Base-by-base conservation (phyloP, 2,888 invertebrate genomes). In the Pristionchus arcanus region DNA sequence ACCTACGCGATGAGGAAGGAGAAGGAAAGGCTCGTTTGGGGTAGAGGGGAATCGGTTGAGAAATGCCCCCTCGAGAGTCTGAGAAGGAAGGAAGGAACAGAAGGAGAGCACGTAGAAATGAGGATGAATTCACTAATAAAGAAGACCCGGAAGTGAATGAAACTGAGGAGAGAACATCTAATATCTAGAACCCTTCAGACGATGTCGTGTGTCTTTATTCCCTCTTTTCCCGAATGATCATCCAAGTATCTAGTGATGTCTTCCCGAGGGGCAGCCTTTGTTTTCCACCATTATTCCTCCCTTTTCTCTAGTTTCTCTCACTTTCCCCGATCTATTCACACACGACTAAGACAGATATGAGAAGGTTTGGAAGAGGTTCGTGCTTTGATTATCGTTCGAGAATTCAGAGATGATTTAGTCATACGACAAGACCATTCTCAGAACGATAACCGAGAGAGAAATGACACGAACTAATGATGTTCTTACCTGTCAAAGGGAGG, bases 401-500 rank as follows among this genome's bases (percentile, higher is more conserved):
- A n/a, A 21, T 2, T n/a, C 9, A 4, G 63, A n/a, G n/a, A 11
- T 63, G 7, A 25, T 63, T 25, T 25, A 21, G 63, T 63, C 25
- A 63, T 25, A 63, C 11, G n/a, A 63, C 59, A 21, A 63, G 59
- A 63, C 63, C 63, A 63, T 63, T 63, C 63, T n/a, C 63, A 63
- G 0, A 63, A 63, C n/a, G n/a, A 63, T 63, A 63, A 63, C 11
- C n/a, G 63, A 63, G 21, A 25, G 0, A 25, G 21, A 1, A 63
- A 25, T 21, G 3, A 25, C 74, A 74, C 74, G 74, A 21, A 3
- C 74, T 74, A 74, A 31, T 74, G 7, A n/a, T 49, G 31, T 71
- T 49, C 81, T 81, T 28, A 81, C 81, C 81, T 81, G 81, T 81
- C 49, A 81, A 81, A 81, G 25, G 81, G 81, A 11, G 49, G 81